Evolutionary conservation across 2,888 invertebrate genomes (phyloP), one percentile per base, ranked within the genome.

Genomic region (Gisinianus flammeolus): DNA sequence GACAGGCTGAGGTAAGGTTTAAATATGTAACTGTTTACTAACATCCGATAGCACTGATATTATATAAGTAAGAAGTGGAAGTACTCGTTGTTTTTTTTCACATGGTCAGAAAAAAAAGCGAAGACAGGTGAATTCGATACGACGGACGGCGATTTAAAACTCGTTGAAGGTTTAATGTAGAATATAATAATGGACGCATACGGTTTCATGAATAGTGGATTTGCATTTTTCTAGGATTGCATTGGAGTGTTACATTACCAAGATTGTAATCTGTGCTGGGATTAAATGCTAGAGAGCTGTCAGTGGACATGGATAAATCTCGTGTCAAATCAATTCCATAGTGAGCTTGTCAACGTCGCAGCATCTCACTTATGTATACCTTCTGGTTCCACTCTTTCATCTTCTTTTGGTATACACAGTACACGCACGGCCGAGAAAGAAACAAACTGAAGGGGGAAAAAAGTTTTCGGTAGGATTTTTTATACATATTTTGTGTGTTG

Each of bases 221-320:
- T 62, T 62, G 70, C 54, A 70, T 70, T 69, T 44, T 31, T 22
- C 1, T 8, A n/a, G 22, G 56, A 58, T 24, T 69, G 28, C 70
- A 70, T 3, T 67, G 22, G 12, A 10, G 62, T 28, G 62, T 28
- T 62, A 10, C 62, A 62, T 22, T 16, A 26, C 24, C 28, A 28
- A 62, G 67, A 31, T 8, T 67, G 19, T 70, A 28, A n/a, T 26
- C 26, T 70, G 22, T 28, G n/a, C n/a, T 24, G 30, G 26, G 70
- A 52, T 44, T 28, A 24, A 19, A 33, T 67, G 70, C 19, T 44
- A 28, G 52, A 24, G 54, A 54, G 52, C 54, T 30, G 54, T 70
- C 70, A 52, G 70, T 54, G 54, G 70, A 70, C 70, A 44, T 54
- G 70, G 52, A 70, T 70, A 70, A 70, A 70, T 70, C 70, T 70